Base-by-base conservation (phyloP, 2,888 invertebrate species). In the Troides helena region DNA sequence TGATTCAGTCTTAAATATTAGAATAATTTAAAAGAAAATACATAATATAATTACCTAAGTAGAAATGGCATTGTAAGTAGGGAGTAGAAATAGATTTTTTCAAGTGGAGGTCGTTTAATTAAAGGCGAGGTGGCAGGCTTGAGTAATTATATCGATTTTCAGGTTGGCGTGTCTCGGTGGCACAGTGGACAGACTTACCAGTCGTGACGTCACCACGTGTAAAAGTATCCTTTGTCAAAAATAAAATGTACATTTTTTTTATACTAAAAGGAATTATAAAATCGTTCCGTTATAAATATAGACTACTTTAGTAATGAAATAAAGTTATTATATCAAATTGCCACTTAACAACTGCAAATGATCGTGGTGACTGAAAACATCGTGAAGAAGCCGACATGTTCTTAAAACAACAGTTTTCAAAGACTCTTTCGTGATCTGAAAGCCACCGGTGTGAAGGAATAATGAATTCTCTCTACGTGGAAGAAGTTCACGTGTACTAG, bases 161-260 rank as follows among this genome's bases (percentile, higher is more conserved):
- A 56, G 65, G 65, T 65, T 71, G 69, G 74, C 74, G 78, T 76
- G 80, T 77, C 75, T 74, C 70, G 70, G 72, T 6, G 53, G 53
- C 53, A n/a, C 53, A 53, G 6, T 73, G 62, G 65, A 65, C 69
- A 62, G 71, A 68, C 62, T 74, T 74, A 71, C 74, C 76, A 75
- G 78, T 78, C 83, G 81, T 83, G 83, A 70, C 70, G 66, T 67
- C 62, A 43, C 67, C 71, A 73, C 74, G 77, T 83, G 80, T 79
- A 74, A 72, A 76, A 73, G 72, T 53, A 53, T 12, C 8, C n/a
- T 6, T 18, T 53, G 14, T 7, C 1, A n/a, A n/a, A 53, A 53
- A 0, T 53, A 18, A n/a, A n/a, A 7, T 53, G 18, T 1, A 5
- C 6, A 53, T 2, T n/a, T 50, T 5, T 21, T 50, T 50, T 18